Conservation (phyloP, 30 jellyfish, hydroid and myxozoan genomes). For the Aurelia sp. region DNA sequence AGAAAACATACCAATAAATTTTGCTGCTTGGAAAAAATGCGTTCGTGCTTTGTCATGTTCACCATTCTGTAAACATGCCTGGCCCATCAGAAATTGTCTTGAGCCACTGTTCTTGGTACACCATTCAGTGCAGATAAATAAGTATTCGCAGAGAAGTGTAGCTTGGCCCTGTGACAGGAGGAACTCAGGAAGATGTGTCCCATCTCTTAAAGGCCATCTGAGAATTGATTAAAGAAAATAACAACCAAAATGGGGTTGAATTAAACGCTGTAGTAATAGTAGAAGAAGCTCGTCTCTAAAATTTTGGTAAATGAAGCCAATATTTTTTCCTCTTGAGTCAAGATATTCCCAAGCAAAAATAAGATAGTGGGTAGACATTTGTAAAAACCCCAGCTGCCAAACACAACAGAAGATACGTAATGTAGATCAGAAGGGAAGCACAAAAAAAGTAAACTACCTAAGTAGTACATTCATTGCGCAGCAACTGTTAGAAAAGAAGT, state of each 20-base stretch:
- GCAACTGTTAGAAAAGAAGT: too few species aligned
- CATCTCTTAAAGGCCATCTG: conserved; percentile 62
- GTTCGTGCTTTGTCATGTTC: conserved; percentile 81
- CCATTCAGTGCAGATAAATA: conserved; percentile 74
- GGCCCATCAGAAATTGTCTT: conserved; percentile 75
- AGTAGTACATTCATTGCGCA: too few species aligned
- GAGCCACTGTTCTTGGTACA: conserved; percentile 78
- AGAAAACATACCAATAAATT: conserved; percentile 75
- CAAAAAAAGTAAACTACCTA: too few species aligned
- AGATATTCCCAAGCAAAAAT: too few species aligned
- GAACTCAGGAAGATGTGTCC: conserved; percentile 85
- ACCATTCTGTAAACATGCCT: conserved; percentile 84
- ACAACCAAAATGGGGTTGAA: background rate
- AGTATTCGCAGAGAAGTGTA: conserved; percentile 63
- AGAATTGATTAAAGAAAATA: background rate
- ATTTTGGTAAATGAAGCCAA: too few species aligned
- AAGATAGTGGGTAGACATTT: too few species aligned
- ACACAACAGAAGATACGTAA: too few species aligned
- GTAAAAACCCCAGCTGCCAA: too few species aligned
- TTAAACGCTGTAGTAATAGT: background rate
- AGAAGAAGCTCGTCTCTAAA: too few species aligned
- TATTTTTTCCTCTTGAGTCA: too few species aligned
- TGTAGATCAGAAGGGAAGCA: too few species aligned
- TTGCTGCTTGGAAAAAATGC: conserved; percentile 75
- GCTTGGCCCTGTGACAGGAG: conserved; percentile 88